These are phyloP conservation scores for Lepus europaeus DNA, from an alignment of 2,113 vertebrate species.

Conservation along the genomic window DNA sequence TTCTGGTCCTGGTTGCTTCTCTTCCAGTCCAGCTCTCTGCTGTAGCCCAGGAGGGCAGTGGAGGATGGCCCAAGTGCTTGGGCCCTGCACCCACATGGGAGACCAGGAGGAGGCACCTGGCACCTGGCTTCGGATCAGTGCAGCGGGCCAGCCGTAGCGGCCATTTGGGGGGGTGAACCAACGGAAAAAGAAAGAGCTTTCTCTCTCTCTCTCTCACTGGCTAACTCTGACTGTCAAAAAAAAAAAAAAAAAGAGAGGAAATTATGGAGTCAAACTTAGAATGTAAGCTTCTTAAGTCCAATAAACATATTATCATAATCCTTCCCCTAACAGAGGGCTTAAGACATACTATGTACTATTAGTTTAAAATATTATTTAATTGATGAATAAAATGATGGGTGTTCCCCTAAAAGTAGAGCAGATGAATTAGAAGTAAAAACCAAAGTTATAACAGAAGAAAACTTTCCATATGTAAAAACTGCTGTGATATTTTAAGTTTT, in stretches of 20 bases:
- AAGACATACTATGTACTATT: neutral
- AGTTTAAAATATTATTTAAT: conserved; percentile 39
- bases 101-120: no score
- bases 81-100: no score
- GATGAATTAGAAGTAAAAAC: conserved; percentile 37
- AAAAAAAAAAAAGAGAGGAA: neutral
- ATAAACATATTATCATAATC: neutral
- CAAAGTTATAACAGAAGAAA: conserved; percentile 28
- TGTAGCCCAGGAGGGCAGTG: no score
- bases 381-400: conserved; percentile 34
- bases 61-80: no score
- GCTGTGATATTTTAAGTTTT: neutral
- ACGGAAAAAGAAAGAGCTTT: no score
- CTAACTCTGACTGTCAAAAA: no score
- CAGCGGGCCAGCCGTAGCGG: no score
- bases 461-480: neutral
- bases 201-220: no score
- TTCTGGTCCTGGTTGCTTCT: no score
- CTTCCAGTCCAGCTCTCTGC: no score
- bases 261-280: conserved; percentile 13
- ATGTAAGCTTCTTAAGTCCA: neutral
- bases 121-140: no score
- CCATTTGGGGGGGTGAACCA: no score
- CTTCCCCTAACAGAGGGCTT: neutral
- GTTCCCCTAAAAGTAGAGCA: neutral